phyloP scores from a whole-genome alignment of 92 coral and sea anemone species.

The Phenganax subtilis region DNA sequence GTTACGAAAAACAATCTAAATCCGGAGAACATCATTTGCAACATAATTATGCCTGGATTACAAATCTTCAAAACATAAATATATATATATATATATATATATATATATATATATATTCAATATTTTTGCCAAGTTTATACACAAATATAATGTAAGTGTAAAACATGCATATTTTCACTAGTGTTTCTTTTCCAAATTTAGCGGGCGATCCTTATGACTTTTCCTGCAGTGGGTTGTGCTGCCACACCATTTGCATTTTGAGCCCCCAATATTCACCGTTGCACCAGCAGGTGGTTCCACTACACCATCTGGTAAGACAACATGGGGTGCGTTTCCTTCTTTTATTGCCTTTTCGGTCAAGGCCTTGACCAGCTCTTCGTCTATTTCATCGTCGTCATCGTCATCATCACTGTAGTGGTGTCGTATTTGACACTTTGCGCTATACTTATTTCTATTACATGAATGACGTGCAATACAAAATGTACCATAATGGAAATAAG shows the following conservation, averaged over 20 bases:
- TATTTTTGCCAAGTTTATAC: no score
- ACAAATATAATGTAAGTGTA: no score
- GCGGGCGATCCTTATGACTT: slow-evolving; percentile 52
- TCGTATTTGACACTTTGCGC: slow-evolving; percentile 35
- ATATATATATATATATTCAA: background rate
- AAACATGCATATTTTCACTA: background rate
- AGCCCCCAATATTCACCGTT: slow-evolving; percentile 35
- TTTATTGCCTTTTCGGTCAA: slow-evolving; percentile 40
- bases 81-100: background rate
- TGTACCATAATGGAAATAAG: background rate
- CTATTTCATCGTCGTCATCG: slow-evolving; percentile 36
- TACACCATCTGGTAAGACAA: slow-evolving; percentile 14
- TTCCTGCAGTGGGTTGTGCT: slow-evolving; percentile 48
- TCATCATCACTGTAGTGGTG: slow-evolving; percentile 37
- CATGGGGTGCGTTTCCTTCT: slow-evolving; percentile 44
- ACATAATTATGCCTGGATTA: no score
- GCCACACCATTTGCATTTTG: slow-evolving; percentile 57
- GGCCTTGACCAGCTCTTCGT: slow-evolving; percentile 33
- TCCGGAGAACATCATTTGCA: no score
- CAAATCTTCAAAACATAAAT: no score
- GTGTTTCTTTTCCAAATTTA: slow-evolving; percentile 18
- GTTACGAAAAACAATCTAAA: no score
- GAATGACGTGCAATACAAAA: background rate
- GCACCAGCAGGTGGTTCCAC: slow-evolving; percentile 39
- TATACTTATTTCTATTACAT: slow-evolving; percentile 31